Percentiles rank a stretch among this genome's conserved stretches.
Conservation (phyloP, 30 jellyfish, hydroid and myxozoan species). For the Phacellophora camtschatica region DNA sequence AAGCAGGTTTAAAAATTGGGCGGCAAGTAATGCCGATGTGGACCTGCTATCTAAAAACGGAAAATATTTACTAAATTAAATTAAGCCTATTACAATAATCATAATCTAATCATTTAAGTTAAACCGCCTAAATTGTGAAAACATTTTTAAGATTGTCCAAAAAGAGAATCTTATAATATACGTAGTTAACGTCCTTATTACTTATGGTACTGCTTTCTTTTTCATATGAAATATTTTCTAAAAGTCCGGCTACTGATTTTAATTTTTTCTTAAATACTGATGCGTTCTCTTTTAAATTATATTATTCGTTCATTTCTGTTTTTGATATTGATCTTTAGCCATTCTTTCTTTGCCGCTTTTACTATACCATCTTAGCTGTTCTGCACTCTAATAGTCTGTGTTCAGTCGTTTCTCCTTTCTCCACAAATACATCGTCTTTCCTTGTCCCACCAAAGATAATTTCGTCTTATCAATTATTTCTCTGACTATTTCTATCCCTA, state of each 20-base stretch:
- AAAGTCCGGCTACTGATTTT: constrained; percentile 26
- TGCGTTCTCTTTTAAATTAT: no score
- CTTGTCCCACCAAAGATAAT: no score
- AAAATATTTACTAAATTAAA: neutral
- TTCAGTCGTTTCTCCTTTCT: no score
- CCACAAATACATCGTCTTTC: no score
- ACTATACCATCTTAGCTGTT: no score
- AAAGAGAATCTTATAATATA: constrained; percentile 16
- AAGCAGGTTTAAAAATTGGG: neutral
- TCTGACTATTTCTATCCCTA: no score
- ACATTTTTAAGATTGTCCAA: constrained; percentile 17
- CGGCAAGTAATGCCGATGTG: constrained; percentile 3
- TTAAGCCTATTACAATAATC: constrained; percentile 3
- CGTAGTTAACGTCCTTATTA: neutral
- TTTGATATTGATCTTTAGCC: no score
- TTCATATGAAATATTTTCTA: constrained; percentile 21
- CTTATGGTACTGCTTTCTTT: constrained; percentile 9
- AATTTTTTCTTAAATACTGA: neutral
- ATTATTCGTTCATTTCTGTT: no score
- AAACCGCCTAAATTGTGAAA: neutral
- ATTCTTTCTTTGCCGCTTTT: no score
- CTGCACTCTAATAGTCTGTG: no score
- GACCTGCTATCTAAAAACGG: neutral
- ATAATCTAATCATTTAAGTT: neutral
- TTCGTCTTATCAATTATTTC: no score